Evolutionary conservation across 2,113 vertebrate species (phyloP).

Genomic region (Aramus guarauna): DNA sequence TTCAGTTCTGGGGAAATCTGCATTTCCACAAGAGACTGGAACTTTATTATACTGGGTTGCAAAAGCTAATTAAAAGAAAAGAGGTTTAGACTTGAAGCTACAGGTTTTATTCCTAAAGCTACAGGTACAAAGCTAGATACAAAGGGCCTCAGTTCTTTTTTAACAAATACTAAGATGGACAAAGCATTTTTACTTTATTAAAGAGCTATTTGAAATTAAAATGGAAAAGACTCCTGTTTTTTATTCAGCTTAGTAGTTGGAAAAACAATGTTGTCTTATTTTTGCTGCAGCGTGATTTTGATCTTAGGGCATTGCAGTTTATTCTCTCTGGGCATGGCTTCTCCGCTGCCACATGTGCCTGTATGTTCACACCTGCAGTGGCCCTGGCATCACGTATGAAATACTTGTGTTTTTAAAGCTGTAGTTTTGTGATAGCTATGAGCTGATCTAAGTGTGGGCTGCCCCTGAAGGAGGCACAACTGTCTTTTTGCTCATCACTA

Average conservation of each 20-base stretch:
- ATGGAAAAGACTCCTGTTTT: neutral
- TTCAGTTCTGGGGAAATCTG: neutral
- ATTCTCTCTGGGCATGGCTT: neutral
- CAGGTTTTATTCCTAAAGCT: neutral
- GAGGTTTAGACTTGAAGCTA: neutral
- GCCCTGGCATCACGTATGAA: neutral
- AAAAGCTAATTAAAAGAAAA: neutral
- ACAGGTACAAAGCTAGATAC: neutral
- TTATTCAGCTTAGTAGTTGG: neutral
- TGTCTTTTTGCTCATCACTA: neutral
- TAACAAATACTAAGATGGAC: neutral
- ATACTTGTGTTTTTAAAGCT: neutral
- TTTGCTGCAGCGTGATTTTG: neutral
- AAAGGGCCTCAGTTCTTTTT: neutral
- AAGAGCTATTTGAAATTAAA: neutral
- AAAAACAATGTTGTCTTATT: neutral
- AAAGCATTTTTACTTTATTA: neutral
- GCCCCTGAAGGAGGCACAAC: neutral
- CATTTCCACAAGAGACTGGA: neutral
- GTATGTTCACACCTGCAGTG: neutral
- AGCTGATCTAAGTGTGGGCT: neutral
- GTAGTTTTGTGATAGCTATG: neutral
- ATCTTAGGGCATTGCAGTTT: neutral
- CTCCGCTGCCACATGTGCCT: neutral
- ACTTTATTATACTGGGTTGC: neutral